Evolutionary conservation across 2,888 invertebrate species (phyloP), one percentile per base, ranked within the genome.

Genomic region (Linnaemya tessellans): DNA sequence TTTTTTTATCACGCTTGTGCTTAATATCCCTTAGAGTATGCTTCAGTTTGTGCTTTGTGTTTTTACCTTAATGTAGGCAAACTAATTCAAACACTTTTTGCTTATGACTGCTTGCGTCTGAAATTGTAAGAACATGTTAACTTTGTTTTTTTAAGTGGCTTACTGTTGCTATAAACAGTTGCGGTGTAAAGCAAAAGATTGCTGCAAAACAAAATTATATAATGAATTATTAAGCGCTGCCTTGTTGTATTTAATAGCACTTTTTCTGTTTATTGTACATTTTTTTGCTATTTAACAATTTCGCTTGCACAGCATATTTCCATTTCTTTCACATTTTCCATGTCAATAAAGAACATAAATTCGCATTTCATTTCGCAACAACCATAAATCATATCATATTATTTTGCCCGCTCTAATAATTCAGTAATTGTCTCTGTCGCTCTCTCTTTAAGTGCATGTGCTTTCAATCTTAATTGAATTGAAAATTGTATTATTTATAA

Each of bases 21-120:
- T 10, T 18, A 8, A 38, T 38, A 60, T 60, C 60, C 74, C 75
- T 71, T 11, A 75, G 68, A 84, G 71, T 77, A 67, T 73, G 18
- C 71, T 65, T 84, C 75, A 38, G 41, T 22, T 43, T 80, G 65
- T 41, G 22, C 46, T 68, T 74, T 4, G 15, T 49, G 9, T 46
- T 22, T 20, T 49, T 35, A 38, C 75, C 74, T 60, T 25, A 77
- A 67, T 64, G 64, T 80, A 74, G 43, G 74, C 46, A 43, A 79
- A 58, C 1, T 58, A 51, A 13, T 25, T 73, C 60, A 30, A 30
- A 51, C 41, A 60, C n/a, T 25, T 73, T 67, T 67, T 56, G n/a
- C 4, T 65, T 41, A n/a, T 30, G 18, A 41, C 41, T 41, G 35
- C n/a, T 74, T 65, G 7, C 22, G 62, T 38, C 58, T 67, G 43